Conservation (phyloP, 1,140 invertebrate species). For the Zeugodacus cucurbitae region DNA sequence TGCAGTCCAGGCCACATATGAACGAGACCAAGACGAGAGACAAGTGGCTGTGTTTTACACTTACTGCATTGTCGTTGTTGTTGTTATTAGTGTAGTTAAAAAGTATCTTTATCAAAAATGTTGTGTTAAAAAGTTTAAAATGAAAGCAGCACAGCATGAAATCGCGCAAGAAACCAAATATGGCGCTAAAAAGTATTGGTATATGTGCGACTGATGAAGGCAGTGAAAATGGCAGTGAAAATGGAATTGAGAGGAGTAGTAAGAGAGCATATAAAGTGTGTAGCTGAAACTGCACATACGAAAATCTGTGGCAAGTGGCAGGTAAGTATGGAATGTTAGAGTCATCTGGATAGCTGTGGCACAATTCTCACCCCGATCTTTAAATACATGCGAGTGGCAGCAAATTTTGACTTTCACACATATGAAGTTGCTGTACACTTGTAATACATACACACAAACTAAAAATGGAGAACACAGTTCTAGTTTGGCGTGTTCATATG, state of each 20-base stretch:
- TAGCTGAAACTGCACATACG: neutral
- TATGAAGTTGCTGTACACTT: neutral
- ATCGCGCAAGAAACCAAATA: neutral
- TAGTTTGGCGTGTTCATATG: neutral
- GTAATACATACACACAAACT: neutral
- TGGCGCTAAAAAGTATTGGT: neutral
- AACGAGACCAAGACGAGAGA: neutral
- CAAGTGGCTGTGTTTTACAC: neutral
- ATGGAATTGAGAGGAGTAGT: neutral
- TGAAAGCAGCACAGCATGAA: constrained; percentile 19
- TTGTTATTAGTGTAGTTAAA: constrained; percentile 36
- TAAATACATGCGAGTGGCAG: neutral
- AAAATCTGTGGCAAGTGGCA: neutral
- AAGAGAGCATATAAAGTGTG: neutral
- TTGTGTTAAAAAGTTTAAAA: constrained; percentile 35
- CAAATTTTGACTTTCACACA: constrained; percentile 6
- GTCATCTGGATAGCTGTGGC: neutral
- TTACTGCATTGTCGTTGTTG: neutral
- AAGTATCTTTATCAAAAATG: constrained; percentile 19
- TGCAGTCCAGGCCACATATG: neutral
- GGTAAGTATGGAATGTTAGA: neutral
- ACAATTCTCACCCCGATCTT: neutral
- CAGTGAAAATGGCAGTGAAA: too few species aligned
- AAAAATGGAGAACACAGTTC: too few species aligned
- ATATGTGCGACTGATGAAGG: neutral